Percentiles rank a stretch among this genome's conserved stretches.
Conservation (phyloP, 2,113 vertebrate species). For the Sarotherodon lohbergeri region DNA sequence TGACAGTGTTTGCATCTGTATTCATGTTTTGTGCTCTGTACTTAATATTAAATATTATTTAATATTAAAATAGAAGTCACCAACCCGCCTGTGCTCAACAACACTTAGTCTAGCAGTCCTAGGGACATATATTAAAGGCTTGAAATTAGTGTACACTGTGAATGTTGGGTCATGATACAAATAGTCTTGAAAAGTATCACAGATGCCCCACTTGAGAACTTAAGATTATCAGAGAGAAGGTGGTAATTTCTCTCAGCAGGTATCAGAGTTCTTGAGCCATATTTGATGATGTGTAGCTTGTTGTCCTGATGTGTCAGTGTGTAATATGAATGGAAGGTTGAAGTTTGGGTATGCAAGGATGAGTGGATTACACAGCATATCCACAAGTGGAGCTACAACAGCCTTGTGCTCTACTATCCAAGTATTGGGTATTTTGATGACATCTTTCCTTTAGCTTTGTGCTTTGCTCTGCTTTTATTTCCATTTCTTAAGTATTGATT, state of each 20-base stretch:
- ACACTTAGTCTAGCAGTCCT: background rate
- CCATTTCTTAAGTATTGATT: accelerated
- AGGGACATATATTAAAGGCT: background rate
- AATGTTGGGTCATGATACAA: background rate
- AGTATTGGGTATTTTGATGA: background rate
- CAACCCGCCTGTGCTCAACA: background rate
- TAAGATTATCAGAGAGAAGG: background rate
- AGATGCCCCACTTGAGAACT: background rate
- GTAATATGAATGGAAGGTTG: background rate
- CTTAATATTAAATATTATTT: background rate
- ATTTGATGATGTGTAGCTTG: background rate
- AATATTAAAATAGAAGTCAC: background rate
- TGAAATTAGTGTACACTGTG: background rate
- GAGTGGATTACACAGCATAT: background rate
- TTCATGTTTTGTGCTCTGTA: background rate
- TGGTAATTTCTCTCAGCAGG: background rate
- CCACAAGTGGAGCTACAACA: background rate
- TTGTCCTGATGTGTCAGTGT: background rate
- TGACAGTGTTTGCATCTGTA: background rate
- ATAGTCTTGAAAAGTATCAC: background rate
- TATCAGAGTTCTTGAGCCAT: background rate
- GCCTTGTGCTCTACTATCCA: background rate
- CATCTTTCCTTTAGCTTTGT: background rate
- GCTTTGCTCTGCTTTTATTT: background rate
- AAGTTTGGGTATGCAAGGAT: background rate